Conservation (phyloP, 2,888 invertebrate genomes). For the Drosophila pseudotalamancana region DNA sequence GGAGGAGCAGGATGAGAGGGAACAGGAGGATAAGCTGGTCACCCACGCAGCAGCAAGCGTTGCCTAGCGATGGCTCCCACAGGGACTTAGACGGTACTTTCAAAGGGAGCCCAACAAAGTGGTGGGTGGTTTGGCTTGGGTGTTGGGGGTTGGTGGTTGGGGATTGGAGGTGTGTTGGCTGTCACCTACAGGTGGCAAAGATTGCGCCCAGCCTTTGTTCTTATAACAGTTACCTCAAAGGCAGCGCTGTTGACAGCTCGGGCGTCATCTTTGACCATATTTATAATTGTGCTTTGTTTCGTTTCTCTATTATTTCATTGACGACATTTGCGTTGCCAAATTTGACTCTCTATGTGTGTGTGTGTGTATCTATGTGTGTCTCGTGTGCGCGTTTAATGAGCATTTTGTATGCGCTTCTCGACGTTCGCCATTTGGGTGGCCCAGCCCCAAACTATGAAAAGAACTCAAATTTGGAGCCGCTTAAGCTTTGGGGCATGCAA, state of each 20-base stretch:
- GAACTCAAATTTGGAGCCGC: slow-evolving; percentile 24
- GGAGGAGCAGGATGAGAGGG: background rate
- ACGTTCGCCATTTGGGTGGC: slow-evolving; percentile 60
- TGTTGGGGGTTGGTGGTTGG: background rate
- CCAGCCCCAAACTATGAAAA: slow-evolving; percentile 2
- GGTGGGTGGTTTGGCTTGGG: no score
- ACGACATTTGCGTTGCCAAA: slow-evolving; percentile 44
- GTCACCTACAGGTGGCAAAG: slow-evolving; percentile 65
- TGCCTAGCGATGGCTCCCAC: slow-evolving; percentile 2
- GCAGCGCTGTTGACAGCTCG: slow-evolving; percentile 36
- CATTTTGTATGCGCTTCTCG: slow-evolving; percentile 74
- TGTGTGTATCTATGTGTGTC: slow-evolving; percentile 10
- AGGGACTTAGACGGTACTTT: background rate
- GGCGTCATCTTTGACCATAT: slow-evolving; percentile 36
- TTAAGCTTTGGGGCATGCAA: slow-evolving; percentile 33
- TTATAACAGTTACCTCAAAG: slow-evolving; percentile 28
- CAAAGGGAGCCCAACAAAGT: no score
- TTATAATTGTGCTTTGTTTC: slow-evolving; percentile 19
- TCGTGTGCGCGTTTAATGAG: slow-evolving; percentile 65
- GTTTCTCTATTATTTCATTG: slow-evolving; percentile 47
- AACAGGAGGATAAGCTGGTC: slow-evolving; percentile 5
- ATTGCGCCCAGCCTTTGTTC: slow-evolving; percentile 49
- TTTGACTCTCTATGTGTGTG: slow-evolving; percentile 7
- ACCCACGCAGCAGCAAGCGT: slow-evolving; percentile 17
- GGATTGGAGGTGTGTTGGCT: slow-evolving; percentile 1